Evolutionary conservation across 2,113 vertebrate genomes (phyloP).

Genomic region (Mohoua ochrocephala): DNA sequence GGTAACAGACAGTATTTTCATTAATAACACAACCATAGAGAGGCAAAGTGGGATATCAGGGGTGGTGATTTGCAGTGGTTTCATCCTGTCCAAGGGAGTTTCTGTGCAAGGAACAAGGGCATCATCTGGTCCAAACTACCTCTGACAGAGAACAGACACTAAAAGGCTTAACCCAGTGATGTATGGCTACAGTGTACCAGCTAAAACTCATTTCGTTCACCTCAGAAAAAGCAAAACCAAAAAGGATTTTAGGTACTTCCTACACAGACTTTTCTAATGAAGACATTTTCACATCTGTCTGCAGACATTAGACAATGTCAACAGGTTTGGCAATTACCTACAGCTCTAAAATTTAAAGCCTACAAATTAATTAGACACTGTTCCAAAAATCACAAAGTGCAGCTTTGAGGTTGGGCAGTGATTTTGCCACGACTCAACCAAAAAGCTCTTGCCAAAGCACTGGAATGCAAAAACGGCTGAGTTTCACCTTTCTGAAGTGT

Average conservation of each 20-base stretch:
- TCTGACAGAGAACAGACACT: not conserved
- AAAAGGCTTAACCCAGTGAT: not conserved
- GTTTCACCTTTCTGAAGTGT: not conserved
- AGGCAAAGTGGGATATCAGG: not conserved
- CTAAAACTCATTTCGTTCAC: not conserved
- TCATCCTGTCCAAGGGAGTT: not conserved
- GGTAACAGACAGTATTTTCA: not conserved
- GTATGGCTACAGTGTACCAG: rapidly evolving
- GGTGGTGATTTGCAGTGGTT: not conserved
- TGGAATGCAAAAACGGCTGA: not conserved
- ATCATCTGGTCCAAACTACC: not conserved
- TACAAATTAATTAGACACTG: not conserved
- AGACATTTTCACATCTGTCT: not conserved
- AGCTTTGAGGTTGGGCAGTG: not conserved
- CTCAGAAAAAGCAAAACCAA: not conserved
- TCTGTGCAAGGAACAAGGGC: not conserved
- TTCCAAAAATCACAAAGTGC: not conserved
- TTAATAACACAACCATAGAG: not conserved
- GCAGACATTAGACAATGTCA: not conserved
- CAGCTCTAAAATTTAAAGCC: not conserved
- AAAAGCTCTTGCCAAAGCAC: not conserved
- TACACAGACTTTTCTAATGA: not conserved
- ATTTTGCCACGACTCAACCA: not conserved
- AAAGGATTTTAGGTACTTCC: not conserved
- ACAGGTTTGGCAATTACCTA: not conserved